Percentiles rank a stretch among this genome's conserved stretches.
Evolutionary conservation across 1,140 invertebrate species (phyloP).

Genomic region (Mizuhopecten yessoensis): DNA sequence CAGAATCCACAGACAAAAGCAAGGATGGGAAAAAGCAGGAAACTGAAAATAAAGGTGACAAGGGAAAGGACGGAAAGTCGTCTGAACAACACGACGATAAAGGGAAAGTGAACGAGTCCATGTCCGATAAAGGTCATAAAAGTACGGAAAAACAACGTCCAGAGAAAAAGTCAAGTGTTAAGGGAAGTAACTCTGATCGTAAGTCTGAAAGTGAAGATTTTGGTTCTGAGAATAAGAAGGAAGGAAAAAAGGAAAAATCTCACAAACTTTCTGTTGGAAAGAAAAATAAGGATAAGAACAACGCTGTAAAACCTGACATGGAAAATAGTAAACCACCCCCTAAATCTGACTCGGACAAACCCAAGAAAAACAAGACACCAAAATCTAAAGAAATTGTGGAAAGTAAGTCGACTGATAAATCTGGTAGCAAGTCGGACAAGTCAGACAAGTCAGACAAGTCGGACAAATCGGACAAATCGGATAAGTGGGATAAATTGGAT

Average conservation of each 20-base stretch:
- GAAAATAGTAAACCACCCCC: constrained; percentile 44
- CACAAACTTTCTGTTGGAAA: constrained; percentile 8
- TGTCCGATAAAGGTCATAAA: not conserved
- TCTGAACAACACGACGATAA: constrained; percentile 21
- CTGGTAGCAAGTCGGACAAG: constrained; percentile 47
- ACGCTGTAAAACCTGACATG: not conserved
- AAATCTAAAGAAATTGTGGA: constrained; percentile 63
- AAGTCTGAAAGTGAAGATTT: constrained; percentile 49
- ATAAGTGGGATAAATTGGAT: not conserved
- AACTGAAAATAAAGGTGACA: constrained; percentile 52
- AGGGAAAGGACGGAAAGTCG: constrained; percentile 63
- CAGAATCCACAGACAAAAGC: constrained; percentile 68
- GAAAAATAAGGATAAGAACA: constrained; percentile 35
- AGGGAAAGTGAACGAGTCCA: not conserved
- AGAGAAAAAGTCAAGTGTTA: constrained; percentile 30
- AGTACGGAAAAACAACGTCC: not conserved
- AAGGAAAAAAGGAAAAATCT: constrained; percentile 64
- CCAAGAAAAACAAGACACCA: constrained; percentile 53
- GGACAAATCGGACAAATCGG: constrained; percentile 44
- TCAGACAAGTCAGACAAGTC: constrained; percentile 60
- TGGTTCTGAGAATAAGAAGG: constrained; percentile 52
- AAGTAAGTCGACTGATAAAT: constrained; percentile 59
- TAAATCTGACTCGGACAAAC: constrained; percentile 17
- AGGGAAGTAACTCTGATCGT: constrained; percentile 41
- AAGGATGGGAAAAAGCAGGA: constrained; percentile 59